phyloP scores from a whole-genome alignment of 1,140 invertebrate species.

The Manduca sexta region DNA sequence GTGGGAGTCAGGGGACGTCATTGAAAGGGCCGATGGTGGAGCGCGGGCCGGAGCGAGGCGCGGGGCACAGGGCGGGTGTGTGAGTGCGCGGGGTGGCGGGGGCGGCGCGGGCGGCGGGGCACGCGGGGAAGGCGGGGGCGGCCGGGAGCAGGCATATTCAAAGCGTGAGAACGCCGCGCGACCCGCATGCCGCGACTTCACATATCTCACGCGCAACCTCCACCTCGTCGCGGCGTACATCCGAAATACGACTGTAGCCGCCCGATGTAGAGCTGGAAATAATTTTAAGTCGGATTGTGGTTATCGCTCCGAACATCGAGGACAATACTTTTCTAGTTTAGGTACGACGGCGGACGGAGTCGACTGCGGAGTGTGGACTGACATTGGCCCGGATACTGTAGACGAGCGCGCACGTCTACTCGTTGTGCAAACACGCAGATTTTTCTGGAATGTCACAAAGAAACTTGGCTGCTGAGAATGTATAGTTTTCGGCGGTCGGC shows the following conservation, averaged over 20 bases:
- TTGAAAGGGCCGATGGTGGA: constrained; percentile 48
- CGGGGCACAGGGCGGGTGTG: constrained; percentile 7
- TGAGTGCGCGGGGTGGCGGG: constrained; percentile 17
- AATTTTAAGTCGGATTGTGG: constrained; percentile 24
- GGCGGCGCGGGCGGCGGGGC: constrained; percentile 16
- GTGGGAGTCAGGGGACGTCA: constrained; percentile 58
- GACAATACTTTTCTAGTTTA: constrained; percentile 72
- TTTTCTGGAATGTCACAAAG: constrained; percentile 5
- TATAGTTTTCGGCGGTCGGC: background rate
- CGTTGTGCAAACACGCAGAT: constrained; percentile 22
- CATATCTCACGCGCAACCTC: constrained; percentile 71
- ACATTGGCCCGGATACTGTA: constrained; percentile 69
- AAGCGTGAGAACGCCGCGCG: constrained; percentile 70
- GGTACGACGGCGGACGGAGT: constrained; percentile 52
- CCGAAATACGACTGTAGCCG: constrained; percentile 35
- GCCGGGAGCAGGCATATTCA: constrained; percentile 68
- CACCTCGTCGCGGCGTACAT: constrained; percentile 10
- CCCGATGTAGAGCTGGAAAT: constrained; percentile 31
- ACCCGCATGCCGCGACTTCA: constrained; percentile 68
- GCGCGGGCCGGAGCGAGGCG: constrained; percentile 33
- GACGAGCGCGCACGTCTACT: constrained; percentile 57
- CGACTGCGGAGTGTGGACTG: no score
- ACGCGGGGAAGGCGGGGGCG: constrained; percentile 24
- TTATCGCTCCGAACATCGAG: constrained; percentile 69
- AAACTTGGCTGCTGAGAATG: background rate